Percentiles rank a stretch among this genome's conserved stretches.
Conservation (phyloP, 2,113 vertebrate species). For the Smithornis capensis region DNA sequence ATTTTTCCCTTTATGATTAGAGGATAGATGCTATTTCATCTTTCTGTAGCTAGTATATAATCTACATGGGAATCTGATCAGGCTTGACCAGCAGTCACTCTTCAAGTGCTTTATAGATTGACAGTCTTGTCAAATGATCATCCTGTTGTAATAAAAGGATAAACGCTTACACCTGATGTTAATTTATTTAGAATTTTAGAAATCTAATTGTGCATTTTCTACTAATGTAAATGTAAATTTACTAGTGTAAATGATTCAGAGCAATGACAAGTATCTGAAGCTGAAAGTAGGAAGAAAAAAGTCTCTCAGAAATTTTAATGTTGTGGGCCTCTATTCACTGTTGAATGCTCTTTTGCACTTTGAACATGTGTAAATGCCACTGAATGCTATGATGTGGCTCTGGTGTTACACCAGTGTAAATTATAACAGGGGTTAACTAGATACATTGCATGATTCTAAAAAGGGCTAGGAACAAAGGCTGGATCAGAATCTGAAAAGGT, state of each 20-base stretch:
- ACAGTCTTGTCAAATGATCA: neutral
- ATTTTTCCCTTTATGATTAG: neutral
- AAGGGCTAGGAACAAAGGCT: conserved; percentile 15
- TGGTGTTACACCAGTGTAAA: conserved; percentile 2
- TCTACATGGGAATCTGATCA: neutral
- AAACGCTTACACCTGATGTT: neutral
- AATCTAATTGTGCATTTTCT: neutral
- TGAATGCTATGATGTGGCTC: neutral
- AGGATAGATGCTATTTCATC: neutral
- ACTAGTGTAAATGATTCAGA: no score
- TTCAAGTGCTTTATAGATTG: neutral
- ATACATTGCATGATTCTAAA: neutral
- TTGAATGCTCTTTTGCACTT: conserved; percentile 18
- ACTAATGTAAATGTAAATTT: no score
- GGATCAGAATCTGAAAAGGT: conserved; percentile 45
- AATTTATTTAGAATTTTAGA: conserved; percentile 8
- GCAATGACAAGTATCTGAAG: neutral
- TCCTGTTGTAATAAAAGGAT: neutral
- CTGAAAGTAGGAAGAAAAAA: neutral
- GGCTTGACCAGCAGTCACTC: neutral
- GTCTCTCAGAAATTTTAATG: neutral
- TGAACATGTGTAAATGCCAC: conserved; percentile 18
- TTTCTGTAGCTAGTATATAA: neutral
- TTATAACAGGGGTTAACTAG: conserved; percentile 5
- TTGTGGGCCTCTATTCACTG: neutral